phyloP scores from a whole-genome alignment of 2,113 vertebrate species.

The Connochaetes taurinus region DNA sequence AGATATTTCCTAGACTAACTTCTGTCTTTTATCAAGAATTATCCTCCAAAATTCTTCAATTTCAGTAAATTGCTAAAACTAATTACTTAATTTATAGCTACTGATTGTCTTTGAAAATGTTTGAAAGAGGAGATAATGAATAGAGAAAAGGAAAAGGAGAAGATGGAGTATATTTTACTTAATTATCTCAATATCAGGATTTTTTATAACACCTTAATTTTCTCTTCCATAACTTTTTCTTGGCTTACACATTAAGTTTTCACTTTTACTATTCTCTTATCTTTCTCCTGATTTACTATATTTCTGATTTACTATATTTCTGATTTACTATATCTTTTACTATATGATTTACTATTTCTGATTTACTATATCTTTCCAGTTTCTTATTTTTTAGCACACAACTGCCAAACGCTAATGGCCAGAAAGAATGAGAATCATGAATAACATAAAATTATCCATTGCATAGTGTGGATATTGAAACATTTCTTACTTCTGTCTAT shows the following conservation, averaged over 20 bases:
- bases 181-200: neutral
- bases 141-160: neutral
- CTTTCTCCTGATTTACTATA: neutral
- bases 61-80: neutral
- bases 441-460: neutral
- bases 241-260: neutral
- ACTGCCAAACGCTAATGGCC: neutral
- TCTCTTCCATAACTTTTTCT: neutral
- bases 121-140: neutral
- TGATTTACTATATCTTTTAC: too few relatives aligned
- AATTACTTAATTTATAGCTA: neutral
- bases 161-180: neutral
- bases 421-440: neutral
- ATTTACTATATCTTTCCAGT: neutral
- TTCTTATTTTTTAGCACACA: neutral
- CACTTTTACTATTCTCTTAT: neutral
- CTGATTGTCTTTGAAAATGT: neutral
- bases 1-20: neutral
- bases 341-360: too few relatives aligned
- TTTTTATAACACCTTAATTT: neutral
- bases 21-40: neutral
- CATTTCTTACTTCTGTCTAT: neutral
- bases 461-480: neutral
- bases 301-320: too few relatives aligned
- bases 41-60: neutral